These are phyloP conservation scores for Ibidorhyncha struthersii DNA, from an alignment of 2,113 vertebrate genomes.

Conservation along the genomic window DNA sequence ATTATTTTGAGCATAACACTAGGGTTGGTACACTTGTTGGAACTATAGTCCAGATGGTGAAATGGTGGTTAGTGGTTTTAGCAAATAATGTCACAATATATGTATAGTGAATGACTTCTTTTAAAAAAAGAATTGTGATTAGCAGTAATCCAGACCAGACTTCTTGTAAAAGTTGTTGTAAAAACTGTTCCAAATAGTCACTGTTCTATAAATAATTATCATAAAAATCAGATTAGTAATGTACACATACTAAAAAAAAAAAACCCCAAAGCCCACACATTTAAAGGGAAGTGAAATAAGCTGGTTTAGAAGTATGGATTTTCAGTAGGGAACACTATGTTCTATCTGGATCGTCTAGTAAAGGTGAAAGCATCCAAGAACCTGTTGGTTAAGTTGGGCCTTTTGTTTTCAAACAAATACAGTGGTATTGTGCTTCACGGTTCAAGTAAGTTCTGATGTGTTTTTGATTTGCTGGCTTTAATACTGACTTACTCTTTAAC, in stretches of 20 bases:
- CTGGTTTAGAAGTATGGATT: neutral
- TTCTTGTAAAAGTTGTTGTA: neutral
- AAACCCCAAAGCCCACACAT: neutral
- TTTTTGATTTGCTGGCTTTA: conserved; percentile 13
- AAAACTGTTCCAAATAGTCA: neutral
- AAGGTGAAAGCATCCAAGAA: neutral
- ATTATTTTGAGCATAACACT: neutral
- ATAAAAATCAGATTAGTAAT: neutral
- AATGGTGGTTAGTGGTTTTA: neutral
- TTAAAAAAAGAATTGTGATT: neutral
- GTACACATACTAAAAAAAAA: neutral
- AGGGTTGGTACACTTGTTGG: neutral
- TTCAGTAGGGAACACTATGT: neutral
- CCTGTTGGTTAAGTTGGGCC: neutral
- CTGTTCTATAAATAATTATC: neutral
- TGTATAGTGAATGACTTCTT: neutral
- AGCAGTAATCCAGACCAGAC: neutral
- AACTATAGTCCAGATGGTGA: neutral
- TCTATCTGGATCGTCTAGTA: neutral
- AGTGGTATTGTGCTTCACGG: neutral
- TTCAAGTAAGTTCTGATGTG: neutral
- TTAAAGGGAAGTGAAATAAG: neutral
- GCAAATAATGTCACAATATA: neutral
- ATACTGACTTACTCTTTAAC: neutral
- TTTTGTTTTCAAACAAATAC: neutral